Evolutionary conservation across 2,113 vertebrate species (phyloP).

Genomic region (Festucalex cinctus): DNA sequence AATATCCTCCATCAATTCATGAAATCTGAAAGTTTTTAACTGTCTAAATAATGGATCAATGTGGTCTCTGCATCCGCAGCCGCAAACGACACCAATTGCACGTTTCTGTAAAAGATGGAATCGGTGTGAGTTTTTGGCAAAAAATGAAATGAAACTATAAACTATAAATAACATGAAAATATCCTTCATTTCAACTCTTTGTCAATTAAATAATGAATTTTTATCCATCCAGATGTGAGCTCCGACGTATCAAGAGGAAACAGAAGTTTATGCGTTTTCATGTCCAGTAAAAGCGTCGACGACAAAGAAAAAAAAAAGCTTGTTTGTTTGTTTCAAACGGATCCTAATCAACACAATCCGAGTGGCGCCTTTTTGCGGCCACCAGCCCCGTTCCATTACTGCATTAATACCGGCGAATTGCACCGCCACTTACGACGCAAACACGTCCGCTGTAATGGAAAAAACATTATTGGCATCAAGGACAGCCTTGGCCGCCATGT

Average conservation of each 20-base stretch:
- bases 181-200: no score
- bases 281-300: neutral
- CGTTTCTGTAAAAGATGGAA: no score
- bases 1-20: no score
- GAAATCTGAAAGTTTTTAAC: no score
- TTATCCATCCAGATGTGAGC: no score
- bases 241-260: neutral
- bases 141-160: no score
- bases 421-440: constrained; percentile 42
- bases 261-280: constrained; percentile 4
- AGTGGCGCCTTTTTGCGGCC: neutral
- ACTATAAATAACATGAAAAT: no score
- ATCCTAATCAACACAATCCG: constrained; percentile 23
- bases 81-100: no score
- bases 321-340: constrained; percentile 16
- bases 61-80: no score
- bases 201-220: no score
- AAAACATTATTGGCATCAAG: constrained; percentile 64
- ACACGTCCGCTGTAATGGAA: constrained; percentile 48
- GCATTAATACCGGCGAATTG: constrained; percentile 39
- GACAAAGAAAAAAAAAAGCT: neutral
- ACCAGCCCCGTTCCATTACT: constrained; percentile 35
- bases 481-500: constrained; percentile 39
- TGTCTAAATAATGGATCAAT: no score
- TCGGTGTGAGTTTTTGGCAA: no score